Base-by-base conservation (phyloP, 2,888 invertebrate genomes). In the Sesamia inferens region DNA sequence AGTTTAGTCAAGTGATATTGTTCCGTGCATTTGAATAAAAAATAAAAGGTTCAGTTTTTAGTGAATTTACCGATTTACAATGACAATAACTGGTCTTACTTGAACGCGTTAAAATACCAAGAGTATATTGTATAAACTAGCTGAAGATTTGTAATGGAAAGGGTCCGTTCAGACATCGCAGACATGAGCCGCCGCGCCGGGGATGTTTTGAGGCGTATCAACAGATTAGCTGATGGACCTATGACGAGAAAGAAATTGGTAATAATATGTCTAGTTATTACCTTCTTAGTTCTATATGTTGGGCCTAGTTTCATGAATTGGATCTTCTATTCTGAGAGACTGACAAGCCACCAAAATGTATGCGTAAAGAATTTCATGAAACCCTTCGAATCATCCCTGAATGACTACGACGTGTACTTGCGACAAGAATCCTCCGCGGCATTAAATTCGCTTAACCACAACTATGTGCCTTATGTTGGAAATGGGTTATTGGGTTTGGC, bases 401-500 rank as follows among this genome's bases (percentile, higher is more conserved):
- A 93, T n/a, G 97, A 97, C 78, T 97, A 97, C 89, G 97, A 98
- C 89, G 97, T 97, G 13, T 97, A 97, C 88, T 94, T 98, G 79
- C 94, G 97, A 77, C 91, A 93, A 57, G 97, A 97, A 87, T 95
- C 96, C 71, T 93, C 96, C 19, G 96, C 97, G 7, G 93, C 95
- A 8, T 86, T 95, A 55, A 90, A 92, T 24, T 93, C 96, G 6
- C 94, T 96, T 22, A 97, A 97, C 85, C 96, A 97, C 61, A 96
- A 96, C 81, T 97, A 97, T 87, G 96, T 98, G 91, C 98, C 98
- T 85, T 98, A 98, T 88, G 96, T 97, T 74, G 98, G 98, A 16
- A 98, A 98, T 93, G 98, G 98, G 1, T 94, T 97, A 76, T 93
- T 98, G 78, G 98, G 98, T 0, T 86, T 98, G 57, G 96, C 97